These are phyloP conservation scores for Cheirogaleus medius DNA, from an alignment of 2,113 vertebrate genomes.

Conservation along the genomic window DNA sequence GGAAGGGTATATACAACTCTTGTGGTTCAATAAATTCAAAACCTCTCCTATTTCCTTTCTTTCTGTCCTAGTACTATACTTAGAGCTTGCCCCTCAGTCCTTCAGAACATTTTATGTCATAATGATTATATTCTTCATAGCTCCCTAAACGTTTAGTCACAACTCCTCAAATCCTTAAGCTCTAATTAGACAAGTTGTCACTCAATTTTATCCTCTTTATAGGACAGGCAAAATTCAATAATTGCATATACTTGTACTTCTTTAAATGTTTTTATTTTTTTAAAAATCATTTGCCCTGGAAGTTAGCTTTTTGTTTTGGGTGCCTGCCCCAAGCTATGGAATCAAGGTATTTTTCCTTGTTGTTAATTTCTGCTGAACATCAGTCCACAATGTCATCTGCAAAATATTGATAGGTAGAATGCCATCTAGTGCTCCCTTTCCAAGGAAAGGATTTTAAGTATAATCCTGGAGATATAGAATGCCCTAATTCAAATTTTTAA, in stretches of 20 bases:
- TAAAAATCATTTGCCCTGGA: neutral
- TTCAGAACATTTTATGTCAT: neutral
- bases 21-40: neutral
- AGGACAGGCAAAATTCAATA: neutral
- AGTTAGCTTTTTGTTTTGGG: neutral
- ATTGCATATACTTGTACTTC: neutral
- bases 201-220: neutral
- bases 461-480: neutral
- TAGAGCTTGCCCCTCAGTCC: neutral
- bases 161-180: neutral
- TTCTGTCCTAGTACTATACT: neutral
- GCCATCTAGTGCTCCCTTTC: neutral
- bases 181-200: neutral
- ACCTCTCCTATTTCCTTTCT: neutral
- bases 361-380: constrained; percentile 7
- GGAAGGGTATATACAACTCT: neutral
- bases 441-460: neutral
- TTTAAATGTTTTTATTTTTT: neutral
- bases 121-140: neutral
- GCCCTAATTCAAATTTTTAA: neutral
- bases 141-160: neutral
- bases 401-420: neutral
- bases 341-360: neutral
- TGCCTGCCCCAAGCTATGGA: neutral
- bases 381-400: neutral